Evolutionary conservation across 2,113 vertebrate species (phyloP).

Genomic region (Melanocharis versteri): DNA sequence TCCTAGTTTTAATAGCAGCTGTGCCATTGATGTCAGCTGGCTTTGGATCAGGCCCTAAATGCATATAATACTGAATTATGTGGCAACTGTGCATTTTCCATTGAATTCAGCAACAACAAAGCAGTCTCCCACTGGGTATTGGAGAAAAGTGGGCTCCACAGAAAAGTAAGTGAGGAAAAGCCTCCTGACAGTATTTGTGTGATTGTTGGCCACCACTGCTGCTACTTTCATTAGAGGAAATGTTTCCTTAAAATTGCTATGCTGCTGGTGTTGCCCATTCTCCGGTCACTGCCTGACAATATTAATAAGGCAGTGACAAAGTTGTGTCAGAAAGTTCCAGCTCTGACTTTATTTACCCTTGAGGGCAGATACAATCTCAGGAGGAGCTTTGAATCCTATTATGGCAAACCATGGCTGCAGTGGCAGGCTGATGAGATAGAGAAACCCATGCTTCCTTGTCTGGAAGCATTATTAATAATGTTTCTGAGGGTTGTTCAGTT

Average conservation of each 20-base stretch:
- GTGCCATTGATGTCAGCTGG: not conserved
- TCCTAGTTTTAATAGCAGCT: not conserved
- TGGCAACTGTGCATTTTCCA: not conserved
- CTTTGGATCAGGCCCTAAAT: not conserved
- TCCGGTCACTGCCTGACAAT: not conserved
- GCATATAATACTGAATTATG: not conserved
- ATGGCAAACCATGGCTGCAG: not conserved
- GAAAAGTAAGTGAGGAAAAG: not conserved
- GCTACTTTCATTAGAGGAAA: not conserved
- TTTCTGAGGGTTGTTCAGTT: not conserved
- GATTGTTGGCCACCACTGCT: not conserved
- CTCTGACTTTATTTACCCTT: conserved; percentile 29
- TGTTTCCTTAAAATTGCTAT: not conserved
- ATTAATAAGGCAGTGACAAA: conserved; percentile 23
- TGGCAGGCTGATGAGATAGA: not conserved
- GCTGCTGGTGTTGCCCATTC: not conserved
- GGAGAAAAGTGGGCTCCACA: not conserved
- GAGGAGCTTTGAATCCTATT: not conserved
- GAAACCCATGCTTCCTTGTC: not conserved
- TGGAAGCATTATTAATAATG: not conserved
- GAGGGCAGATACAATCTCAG: not conserved
- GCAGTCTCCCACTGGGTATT: not conserved
- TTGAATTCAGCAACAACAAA: not conserved
- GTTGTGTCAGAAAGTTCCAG: not conserved
- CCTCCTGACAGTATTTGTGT: not conserved